Conservation (phyloP, 1,140 invertebrate genomes). For the Watersipora subatra region DNA sequence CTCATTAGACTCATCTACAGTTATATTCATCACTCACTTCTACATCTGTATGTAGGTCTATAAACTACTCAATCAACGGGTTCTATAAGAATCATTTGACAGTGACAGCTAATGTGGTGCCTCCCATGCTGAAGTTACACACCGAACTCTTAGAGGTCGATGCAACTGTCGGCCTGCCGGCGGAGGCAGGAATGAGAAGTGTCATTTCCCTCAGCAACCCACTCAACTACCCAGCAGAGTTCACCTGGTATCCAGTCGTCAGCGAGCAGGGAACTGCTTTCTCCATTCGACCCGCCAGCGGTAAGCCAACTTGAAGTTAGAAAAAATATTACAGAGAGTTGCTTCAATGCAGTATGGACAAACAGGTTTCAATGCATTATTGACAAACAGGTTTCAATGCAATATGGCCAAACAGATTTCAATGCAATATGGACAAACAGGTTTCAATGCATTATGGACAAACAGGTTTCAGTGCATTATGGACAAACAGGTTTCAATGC, state of each 20-base stretch:
- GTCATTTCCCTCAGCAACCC: conserved; percentile 33
- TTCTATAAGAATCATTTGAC: conserved; percentile 36
- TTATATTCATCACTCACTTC: neutral
- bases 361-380: too few species aligned
- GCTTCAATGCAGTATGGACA: too few species aligned
- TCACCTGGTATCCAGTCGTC: conserved; percentile 35
- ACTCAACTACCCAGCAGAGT: conserved; percentile 35
- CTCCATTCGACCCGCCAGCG: conserved; percentile 36
- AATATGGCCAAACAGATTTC: too few species aligned
- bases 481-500: too few species aligned
- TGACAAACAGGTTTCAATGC: too few species aligned
- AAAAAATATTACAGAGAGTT: too few species aligned
- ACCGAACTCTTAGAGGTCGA: conserved; percentile 23
- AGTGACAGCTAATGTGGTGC: conserved; percentile 32
- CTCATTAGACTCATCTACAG: too few species aligned
- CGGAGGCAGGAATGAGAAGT: conserved; percentile 31
- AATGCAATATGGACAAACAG: too few species aligned
- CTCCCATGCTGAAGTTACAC: conserved; percentile 28
- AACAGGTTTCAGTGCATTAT: too few species aligned
- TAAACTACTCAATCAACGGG: conserved; percentile 35
- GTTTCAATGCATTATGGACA: too few species aligned
- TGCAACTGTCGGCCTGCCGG: conserved; percentile 26
- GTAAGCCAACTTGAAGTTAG: conserved; percentile 13
- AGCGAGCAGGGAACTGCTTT: conserved; percentile 37
- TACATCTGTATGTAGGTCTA: conserved; percentile 20